Evolutionary conservation across 2,113 vertebrate genomes (phyloP), one percentile per base, ranked within the genome.

Genomic region (Vulpes vulpes): DNA sequence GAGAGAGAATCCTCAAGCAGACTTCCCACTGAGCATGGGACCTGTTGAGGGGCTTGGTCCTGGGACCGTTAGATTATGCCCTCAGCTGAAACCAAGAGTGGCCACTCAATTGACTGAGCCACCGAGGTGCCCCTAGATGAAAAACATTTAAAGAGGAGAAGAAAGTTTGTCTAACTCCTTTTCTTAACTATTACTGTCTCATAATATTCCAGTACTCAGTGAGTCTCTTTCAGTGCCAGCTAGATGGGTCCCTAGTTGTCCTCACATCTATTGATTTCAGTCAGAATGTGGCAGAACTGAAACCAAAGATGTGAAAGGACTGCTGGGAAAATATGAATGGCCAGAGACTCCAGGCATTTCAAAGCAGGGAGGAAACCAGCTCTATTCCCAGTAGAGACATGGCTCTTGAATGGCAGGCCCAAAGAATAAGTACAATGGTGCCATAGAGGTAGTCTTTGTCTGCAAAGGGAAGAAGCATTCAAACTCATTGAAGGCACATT

Each of bases 101-200:
- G 65, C n/a, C 32, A 35, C 32, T 69, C 32, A 69, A 35, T n/a
- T 69, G 67, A 35, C 32, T 69, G 15, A 69, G 67, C 32, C 67
- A 69, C n/a, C 67, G 8, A 69, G 0, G 32, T 69, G 8, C 32
- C 67, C n/a, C 67, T 69, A 35, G 32, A 35, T 69, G 67, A 55
- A 89, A 74, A 93, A 43, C 3, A 88, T 59, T 38, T 76, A 69
- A 86, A 89, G 27, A 82, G 71, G 38, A 79, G 91, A 93, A 57
- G 11, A 32, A 91, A 83, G 32, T 51, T 64, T 89, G 16, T 3
- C 23, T 5, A 65, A 9, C 9, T 74, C 49, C 0, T 16, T 76
- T 74, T n/a, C 49, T 86, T 49, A 51, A 51, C 20, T 55, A 67
- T n/a, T 85, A 22, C 82, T 81, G 60, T 84, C 17, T 78, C 38